Percentiles rank a stretch among this genome's conserved stretches.
These are phyloP conservation scores for Lepetodrilus schrolli DNA, from an alignment of 2,888 invertebrate species.

Conservation along the genomic window DNA sequence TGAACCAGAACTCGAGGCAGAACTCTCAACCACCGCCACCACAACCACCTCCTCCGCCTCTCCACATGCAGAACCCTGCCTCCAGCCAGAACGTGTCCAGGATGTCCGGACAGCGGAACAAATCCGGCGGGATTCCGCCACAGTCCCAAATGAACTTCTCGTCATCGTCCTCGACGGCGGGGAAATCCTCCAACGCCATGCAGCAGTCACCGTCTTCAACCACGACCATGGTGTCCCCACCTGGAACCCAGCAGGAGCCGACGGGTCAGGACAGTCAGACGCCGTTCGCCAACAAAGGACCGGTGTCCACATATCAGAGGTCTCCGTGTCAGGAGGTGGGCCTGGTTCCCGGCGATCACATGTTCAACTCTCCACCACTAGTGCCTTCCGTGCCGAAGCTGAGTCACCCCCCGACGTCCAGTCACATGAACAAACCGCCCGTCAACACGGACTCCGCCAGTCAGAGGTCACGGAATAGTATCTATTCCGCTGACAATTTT, in stretches of 20 bases:
- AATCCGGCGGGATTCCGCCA: background rate
- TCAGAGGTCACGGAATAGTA: slow-evolving; percentile 43
- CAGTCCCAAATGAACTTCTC: background rate
- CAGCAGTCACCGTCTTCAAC: slow-evolving; percentile 31
- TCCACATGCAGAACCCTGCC: background rate
- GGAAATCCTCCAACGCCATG: background rate
- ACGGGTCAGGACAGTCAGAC: slow-evolving; percentile 29
- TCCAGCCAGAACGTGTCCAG: background rate
- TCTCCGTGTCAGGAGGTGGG: slow-evolving; percentile 34
- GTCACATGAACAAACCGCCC: slow-evolving; percentile 18
- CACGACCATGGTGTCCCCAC: slow-evolving; percentile 14
- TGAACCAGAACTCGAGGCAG: slow-evolving; percentile 3
- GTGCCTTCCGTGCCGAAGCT: slow-evolving; percentile 33
- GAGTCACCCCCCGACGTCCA: slow-evolving; percentile 30
- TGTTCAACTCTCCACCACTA: slow-evolving; percentile 31
- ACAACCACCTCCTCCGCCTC: background rate
- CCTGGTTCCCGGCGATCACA: slow-evolving; percentile 32
- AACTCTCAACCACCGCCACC: background rate
- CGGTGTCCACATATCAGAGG: slow-evolving; percentile 16
- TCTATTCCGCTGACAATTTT: slow-evolving; percentile 67
- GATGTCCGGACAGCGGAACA: background rate
- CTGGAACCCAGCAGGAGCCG: slow-evolving; percentile 25
- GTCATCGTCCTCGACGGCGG: too few relatives aligned
- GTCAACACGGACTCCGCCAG: slow-evolving; percentile 29
- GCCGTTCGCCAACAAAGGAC: background rate